These are phyloP conservation scores for Dastarcus helophoroides DNA, from an alignment of 2,888 invertebrate genomes.

Conservation along the genomic window DNA sequence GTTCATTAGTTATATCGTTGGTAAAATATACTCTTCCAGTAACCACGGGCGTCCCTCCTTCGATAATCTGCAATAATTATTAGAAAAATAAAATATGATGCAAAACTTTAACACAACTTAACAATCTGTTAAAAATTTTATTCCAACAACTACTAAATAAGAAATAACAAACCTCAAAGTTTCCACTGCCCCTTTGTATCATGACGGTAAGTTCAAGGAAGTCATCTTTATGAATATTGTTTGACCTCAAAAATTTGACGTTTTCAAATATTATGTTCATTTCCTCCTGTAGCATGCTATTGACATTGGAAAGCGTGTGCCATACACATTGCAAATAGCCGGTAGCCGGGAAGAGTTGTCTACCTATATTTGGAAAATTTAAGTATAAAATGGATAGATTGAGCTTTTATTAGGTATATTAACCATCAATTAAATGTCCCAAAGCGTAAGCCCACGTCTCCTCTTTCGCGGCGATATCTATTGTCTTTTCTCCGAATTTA, in stretches of 20 bases:
- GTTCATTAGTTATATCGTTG: conserved; percentile 3
- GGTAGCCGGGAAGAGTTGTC: conserved; percentile 75
- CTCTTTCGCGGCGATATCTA: conserved; percentile 42
- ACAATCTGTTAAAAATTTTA: no score
- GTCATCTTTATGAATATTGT: conserved; percentile 58
- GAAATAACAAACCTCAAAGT: conserved; percentile 48
- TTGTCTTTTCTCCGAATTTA: conserved; percentile 52
- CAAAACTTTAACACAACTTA: no score
- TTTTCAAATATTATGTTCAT: conserved; percentile 76
- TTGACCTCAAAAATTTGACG: conserved; percentile 72
- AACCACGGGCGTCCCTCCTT: conserved; percentile 54
- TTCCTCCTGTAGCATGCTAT: conserved; percentile 41
- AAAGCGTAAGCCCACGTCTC: conserved; percentile 60
- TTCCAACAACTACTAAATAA: no score
- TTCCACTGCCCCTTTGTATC: conserved; percentile 49
- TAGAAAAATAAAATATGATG: no score
- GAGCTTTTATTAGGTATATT: not conserved
- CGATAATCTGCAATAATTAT: conserved; percentile 37
- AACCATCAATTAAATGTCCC: conserved; percentile 79
- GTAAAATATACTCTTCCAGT: conserved; percentile 49
- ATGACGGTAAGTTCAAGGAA: conserved; percentile 42
- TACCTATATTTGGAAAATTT: conserved; percentile 36
- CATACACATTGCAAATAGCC: conserved; percentile 67
- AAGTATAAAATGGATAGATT: not conserved
- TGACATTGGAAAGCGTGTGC: conserved; percentile 64